Evolutionary conservation across 1,140 invertebrate species (phyloP).

Genomic region (Hormaphis cornu): DNA sequence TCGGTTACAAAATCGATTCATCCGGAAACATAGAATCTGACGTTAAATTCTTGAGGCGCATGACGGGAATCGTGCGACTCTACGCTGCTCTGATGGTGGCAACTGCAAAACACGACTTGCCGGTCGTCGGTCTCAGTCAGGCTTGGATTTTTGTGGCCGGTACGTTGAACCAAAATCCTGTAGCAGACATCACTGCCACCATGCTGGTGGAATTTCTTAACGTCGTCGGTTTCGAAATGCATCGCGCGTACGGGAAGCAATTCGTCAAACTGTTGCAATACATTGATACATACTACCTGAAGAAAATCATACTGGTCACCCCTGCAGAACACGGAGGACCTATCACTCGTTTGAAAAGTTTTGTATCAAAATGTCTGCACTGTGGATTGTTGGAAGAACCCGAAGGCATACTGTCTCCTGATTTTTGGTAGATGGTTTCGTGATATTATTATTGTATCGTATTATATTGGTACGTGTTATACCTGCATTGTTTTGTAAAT

Average conservation of each 20-base stretch:
- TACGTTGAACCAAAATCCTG: constrained; percentile 19
- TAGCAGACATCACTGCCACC: constrained; percentile 9
- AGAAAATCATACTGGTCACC: constrained; percentile 13
- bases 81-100: not conserved
- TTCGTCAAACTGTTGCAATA: constrained; percentile 10
- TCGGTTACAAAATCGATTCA: constrained; percentile 15
- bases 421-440: not conserved
- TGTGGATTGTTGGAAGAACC: not conserved
- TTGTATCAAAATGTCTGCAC: not conserved
- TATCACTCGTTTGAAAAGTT: constrained; percentile 16
- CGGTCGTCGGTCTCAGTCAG: not conserved
- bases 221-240: not conserved
- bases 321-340: not conserved
- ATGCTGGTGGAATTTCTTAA: constrained; percentile 16
- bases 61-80: constrained; percentile 1
- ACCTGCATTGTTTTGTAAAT: not conserved
- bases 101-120: not conserved
- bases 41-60: not conserved
- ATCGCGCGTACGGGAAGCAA: not conserved
- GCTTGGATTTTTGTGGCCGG: constrained; percentile 13
- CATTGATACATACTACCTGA: not conserved
- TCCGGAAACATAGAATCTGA: not conserved
- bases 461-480: not conserved
- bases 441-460: not conserved
- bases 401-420: not conserved